Evolutionary conservation across 2,113 vertebrate species (phyloP), one percentile per base, ranked within the genome.

Genomic region (Proterorhinus semilunaris): DNA sequence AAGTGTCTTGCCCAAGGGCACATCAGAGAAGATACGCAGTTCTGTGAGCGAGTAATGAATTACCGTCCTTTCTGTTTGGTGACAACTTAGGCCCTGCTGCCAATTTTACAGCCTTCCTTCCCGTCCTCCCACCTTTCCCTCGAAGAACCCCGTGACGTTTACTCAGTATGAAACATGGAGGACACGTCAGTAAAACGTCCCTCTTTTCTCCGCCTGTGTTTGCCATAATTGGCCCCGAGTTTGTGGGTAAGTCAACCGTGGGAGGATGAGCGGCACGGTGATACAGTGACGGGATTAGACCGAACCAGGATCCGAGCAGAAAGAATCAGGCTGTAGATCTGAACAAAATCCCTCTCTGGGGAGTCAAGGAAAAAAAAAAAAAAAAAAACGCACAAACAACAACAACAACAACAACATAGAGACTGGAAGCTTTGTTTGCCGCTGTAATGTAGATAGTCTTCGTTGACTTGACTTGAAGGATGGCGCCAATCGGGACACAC

Each of bases 271-370:
- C 76, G 7, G 55, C 52, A 9, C 17, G 62, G 72, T 80, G 72
- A 79, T 13, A 78, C 79, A 77, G 46, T 61, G 50, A 53, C 69
- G 57, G 66, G 74, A 73, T 80, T 78, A 75, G 64, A 47, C 52
- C 1, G 47, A 12, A 36, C 53, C 8, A 51, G 65, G 71, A 71
- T 66, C 68, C 65, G 47, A 72, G 57, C n/a, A 3, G 15, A 68
- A 52, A 10, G 36, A 68, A 52, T 80, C 68, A 73, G 16, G 58
- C 59, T 0, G 42, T 17, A 66, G 55, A 78, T 80, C 68, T 80
- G 55, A 55, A 67, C 55, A 75, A 75, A 73, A 73, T 73, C 58
- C 65, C 6, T 69, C 68, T 77, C 49, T 13, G 53, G 49, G 66
- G 54, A 53, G 51, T 12, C 6, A 36, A 42, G n/a, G n/a, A 66